A percentile compares a stretch with the other conserved stretches of the same genome.
Conservation (phyloP, 2,888 invertebrate species). For the Troglohyphantes excavatus region DNA sequence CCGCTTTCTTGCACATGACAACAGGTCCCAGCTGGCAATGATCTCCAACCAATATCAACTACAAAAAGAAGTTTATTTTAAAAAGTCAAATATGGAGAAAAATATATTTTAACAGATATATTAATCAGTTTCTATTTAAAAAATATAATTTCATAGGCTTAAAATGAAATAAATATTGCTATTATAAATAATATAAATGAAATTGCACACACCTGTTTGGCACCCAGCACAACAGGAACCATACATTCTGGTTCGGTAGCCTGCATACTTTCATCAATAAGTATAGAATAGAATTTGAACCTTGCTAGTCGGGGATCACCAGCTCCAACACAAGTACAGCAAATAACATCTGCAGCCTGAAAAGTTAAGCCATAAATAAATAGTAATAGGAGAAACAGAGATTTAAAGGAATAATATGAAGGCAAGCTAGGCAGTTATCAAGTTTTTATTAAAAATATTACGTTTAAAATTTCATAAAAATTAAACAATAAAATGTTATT, state of each 20-base stretch:
- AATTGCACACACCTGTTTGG: slow-evolving; percentile 88
- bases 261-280: slow-evolving; percentile 98
- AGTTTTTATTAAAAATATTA: neutral
- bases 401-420: too few species aligned
- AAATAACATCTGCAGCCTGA: slow-evolving; percentile 97
- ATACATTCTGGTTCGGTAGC: slow-evolving; percentile 99
- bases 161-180: too few species aligned
- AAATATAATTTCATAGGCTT: too few species aligned
- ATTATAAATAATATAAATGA: neutral
- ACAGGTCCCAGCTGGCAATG: slow-evolving; percentile 99
- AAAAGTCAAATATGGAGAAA: too few species aligned
- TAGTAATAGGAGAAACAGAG: too few species aligned
- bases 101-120: too few species aligned
- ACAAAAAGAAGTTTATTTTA: slow-evolving; percentile 34
- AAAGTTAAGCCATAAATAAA: slow-evolving; percentile 77
- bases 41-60: slow-evolving; percentile 97
- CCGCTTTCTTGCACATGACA: slow-evolving; percentile 99
- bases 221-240: slow-evolving; percentile 99
- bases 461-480: neutral
- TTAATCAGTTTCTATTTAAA: too few species aligned
- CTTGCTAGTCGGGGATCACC: slow-evolving; percentile 96
- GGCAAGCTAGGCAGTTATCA: too few species aligned
- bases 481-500: too few species aligned
- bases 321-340: slow-evolving; percentile 99
- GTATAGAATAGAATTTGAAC: slow-evolving; percentile 96